Base-by-base conservation (phyloP, 2,797 vertebrate species). In the Macroramphosus scolopax region DNA sequence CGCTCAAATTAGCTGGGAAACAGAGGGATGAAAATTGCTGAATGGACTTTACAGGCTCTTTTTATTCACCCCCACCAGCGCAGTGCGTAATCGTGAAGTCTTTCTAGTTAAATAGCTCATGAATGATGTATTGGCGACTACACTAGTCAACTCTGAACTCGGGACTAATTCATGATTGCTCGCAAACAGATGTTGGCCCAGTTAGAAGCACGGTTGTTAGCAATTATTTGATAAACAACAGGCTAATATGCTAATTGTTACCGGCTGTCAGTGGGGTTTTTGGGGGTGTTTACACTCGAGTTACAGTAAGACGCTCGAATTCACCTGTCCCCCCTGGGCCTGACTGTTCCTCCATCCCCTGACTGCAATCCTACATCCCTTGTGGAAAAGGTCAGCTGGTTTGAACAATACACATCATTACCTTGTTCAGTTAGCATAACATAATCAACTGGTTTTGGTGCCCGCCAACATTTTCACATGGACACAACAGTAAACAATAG, bases 191-290 rank as follows among this genome's bases (percentile, higher is more conserved):
- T 88, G 87, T 89, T 72, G 72, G 80, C 81, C 61, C 63, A 30
- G 31, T 61, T 59, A 31, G 54, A 84, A 80, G 65, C 73, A 53
- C 52, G 68, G 82, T 86, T 72, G 76, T 82, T 83, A 81, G 79
- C 78, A 86, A 87, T 88, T 88, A 88, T 89, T 88, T 86, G 87
- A 89, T 89, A 84, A 89, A 85, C 83, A 88, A 79, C 80, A 51
- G 75, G 73, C 80, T 90, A 89, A 90, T 90, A 84, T 68, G 83
- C 77, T 90, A 89, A 89, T 89, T 89, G 78, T 73, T 85, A 45
- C 64, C 88, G 89, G 63, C 81, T 78, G 68, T 62, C 60, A 56
- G 26, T 82, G 81, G 82, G 78, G 77, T 77, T 84, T 64, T 80
- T 65, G 36, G 2, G 37, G 51, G 35, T 82, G 68, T 85, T 89